Percentiles rank a stretch among this genome's conserved stretches.
These are phyloP conservation scores for Diplodus sargus DNA, from an alignment of 2,797 vertebrate genomes.

Conservation along the genomic window DNA sequence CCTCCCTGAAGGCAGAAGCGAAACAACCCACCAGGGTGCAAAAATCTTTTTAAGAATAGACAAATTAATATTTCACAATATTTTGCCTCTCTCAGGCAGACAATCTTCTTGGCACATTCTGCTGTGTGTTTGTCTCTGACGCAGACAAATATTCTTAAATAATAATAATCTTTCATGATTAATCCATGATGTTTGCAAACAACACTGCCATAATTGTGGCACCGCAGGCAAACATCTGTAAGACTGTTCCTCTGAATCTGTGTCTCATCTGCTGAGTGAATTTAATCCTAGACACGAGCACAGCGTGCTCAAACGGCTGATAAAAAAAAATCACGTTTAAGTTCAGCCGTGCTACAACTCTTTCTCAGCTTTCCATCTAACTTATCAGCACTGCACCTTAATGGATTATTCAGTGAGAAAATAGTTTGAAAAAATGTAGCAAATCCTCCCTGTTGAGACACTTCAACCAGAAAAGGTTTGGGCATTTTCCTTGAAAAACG, in stretches of 20 bases:
- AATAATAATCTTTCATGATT: constrained; percentile 4
- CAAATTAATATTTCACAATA: constrained; percentile 64
- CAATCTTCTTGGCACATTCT: constrained; percentile 7
- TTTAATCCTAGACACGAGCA: constrained; percentile 1
- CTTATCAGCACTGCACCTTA: not conserved
- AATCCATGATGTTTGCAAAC: not conserved
- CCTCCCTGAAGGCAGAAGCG: constrained; percentile 33
- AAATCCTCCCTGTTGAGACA: not conserved
- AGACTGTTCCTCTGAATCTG: not conserved
- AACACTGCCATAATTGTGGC: not conserved
- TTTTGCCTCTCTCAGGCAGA: constrained; percentile 36
- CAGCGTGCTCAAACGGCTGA: not conserved
- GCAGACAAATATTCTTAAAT: constrained; percentile 21
- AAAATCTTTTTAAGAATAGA: constrained; percentile 55
- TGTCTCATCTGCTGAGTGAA: not conserved
- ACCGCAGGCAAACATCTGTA: not conserved
- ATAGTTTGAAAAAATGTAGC: not conserved
- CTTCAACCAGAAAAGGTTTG: not conserved
- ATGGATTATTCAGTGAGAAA: not conserved
- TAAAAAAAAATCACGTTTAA: not conserved
- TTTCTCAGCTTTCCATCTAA: not conserved
- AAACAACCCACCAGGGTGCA: constrained; percentile 52
- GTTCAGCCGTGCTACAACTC: not conserved
- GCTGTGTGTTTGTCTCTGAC: not conserved
- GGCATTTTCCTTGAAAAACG: not conserved